These are phyloP conservation scores for Tanypteryx hageni DNA, from an alignment of 2,888 invertebrate genomes.

Conservation along the genomic window DNA sequence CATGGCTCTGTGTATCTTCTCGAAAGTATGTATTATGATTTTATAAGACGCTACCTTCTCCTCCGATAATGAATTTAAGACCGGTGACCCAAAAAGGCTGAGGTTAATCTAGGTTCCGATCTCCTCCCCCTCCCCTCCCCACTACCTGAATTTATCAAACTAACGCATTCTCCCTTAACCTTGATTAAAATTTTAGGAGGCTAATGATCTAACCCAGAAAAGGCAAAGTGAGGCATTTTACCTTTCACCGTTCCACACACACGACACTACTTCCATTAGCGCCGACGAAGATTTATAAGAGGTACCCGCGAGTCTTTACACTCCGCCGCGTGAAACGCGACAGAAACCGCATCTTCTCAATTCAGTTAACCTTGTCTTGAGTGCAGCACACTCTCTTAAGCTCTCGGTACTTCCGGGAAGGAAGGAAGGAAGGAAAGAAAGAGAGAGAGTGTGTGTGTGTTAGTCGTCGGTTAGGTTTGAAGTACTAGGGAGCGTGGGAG, in stretches of 20 bases:
- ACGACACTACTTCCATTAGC: slow-evolving; percentile 19
- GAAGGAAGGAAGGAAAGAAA: background rate
- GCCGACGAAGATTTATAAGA: slow-evolving; percentile 6
- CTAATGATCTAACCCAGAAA: background rate
- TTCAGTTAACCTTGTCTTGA: slow-evolving; percentile 29
- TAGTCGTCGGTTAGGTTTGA: too few species aligned
- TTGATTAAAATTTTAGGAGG: background rate
- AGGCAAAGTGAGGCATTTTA: background rate
- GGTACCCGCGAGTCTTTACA: background rate
- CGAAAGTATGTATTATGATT: background rate
- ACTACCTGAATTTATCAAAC: background rate
- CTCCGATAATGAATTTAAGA: background rate
- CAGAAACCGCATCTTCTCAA: slow-evolving; percentile 24
- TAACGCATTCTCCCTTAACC: background rate
- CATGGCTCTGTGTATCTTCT: background rate
- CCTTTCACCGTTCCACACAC: background rate
- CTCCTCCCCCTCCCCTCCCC: too few species aligned
- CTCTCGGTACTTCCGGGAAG: background rate
- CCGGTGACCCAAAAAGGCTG: background rate
- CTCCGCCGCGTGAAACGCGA: background rate
- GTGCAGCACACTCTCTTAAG: background rate
- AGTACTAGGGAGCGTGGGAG: background rate
- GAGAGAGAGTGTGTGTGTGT: too few species aligned
- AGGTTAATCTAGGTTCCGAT: background rate
- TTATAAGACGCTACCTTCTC: background rate